Evolutionary conservation across 2,113 vertebrate species (phyloP), one percentile per base, ranked within the genome.

Genomic region (Etheostoma cragini): DNA sequence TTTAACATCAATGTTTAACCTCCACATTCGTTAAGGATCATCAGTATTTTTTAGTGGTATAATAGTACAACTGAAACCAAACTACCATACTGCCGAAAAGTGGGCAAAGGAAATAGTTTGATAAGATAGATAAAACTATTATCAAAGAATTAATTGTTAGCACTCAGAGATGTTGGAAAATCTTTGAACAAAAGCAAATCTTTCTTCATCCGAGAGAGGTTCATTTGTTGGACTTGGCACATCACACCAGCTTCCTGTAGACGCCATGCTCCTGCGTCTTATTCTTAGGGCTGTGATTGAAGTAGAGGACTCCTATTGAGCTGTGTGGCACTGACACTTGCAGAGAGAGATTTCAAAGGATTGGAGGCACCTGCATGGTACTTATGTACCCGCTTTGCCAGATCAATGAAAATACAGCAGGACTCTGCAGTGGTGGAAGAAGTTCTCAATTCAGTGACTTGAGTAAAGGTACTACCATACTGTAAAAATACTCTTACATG

Each of bases 311-410:
- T 72, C 14, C 49, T 63, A 53, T 74, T 50, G 81, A 80, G 84
- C 83, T 42, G 76, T 79, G 72, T 76, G 85, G 52, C 78, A 62
- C 70, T 56, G 74, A 74, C 76, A 65, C 78, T 83, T 76, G 79
- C 81, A 73, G 68, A 15, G 38, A 56, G 67, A 86, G 85, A 83
- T 80, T 88, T 77, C 72, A 52, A 24, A 8, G 79, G 85, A 87
- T 76, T 75, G 68, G 22, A 86, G 72, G 71, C n/a, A 61, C 78
- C 78, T 13, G 83, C 71, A 64, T 26, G 38, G 72, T 71, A 77
- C 56, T 61, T 53, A 3, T 83, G 82, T 81, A 38, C 26, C 0
- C 78, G 69, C 60, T 82, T 64, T 75, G 17, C 19, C 47, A 71
- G 72, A 85, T 89, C 77, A 78, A 80, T 68, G 57, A 54, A 30